Evolutionary conservation across 2,888 invertebrate genomes (phyloP).

Genomic region (Melieria crassipennis): DNA sequence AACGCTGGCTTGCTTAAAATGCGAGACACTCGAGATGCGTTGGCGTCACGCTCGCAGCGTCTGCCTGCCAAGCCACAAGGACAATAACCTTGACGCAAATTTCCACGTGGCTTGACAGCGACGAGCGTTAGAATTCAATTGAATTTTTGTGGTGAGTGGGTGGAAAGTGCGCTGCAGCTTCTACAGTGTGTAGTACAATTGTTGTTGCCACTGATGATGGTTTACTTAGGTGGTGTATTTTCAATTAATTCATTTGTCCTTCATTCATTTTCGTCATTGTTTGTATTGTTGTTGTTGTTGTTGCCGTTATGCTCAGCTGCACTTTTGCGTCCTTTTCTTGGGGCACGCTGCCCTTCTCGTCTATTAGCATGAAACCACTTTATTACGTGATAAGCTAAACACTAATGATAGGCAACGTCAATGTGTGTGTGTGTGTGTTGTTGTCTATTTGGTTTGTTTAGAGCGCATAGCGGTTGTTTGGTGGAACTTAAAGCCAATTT

Average conservation of each 20-base stretch:
- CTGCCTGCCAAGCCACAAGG: too few relatives aligned
- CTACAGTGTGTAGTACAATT: not conserved
- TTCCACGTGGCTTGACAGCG: too few relatives aligned
- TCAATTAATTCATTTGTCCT: slow-evolving; percentile 39
- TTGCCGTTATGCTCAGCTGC: slow-evolving; percentile 20
- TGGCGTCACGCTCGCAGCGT: too few relatives aligned
- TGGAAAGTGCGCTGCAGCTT: too few relatives aligned
- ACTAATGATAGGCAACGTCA: slow-evolving; percentile 44
- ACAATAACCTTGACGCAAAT: too few relatives aligned
- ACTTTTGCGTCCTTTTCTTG: not conserved
- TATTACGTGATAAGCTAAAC: slow-evolving; percentile 50
- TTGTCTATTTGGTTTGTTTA: too few relatives aligned
- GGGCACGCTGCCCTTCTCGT: not conserved
- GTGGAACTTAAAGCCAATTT: too few relatives aligned
- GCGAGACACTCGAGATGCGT: too few relatives aligned
- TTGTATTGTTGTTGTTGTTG: slow-evolving; percentile 21
- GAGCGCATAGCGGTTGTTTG: too few relatives aligned
- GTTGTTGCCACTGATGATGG: slow-evolving; percentile 8
- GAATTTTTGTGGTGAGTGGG: too few relatives aligned
- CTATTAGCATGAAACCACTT: slow-evolving; percentile 42
- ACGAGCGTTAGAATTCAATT: too few relatives aligned
- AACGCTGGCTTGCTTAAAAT: too few relatives aligned
- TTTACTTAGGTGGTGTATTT: slow-evolving; percentile 30
- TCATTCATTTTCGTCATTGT: slow-evolving; percentile 20
- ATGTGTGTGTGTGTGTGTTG: not conserved